Percentiles rank a stretch among this genome's conserved stretches.
phyloP scores from a whole-genome alignment of 92 coral and sea anemone genomes.

The Isaurus tuberculatus region DNA sequence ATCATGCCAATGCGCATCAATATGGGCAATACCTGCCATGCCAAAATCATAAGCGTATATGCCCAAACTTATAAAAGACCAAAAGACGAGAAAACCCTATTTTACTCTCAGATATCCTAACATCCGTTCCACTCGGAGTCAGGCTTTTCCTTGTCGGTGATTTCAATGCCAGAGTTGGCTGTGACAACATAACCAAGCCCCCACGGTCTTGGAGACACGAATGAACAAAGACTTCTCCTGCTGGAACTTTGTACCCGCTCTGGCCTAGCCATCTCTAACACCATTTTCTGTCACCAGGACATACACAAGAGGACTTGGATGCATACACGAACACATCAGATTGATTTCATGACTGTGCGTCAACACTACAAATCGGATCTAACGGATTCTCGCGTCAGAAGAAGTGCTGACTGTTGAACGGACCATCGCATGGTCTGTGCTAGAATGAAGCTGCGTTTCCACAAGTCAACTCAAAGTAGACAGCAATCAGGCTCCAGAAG shows the following conservation, averaged over 20 bases:
- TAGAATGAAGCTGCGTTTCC: not conserved
- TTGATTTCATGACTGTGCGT: too few species aligned
- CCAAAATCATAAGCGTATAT: not conserved
- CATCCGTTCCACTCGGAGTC: not conserved
- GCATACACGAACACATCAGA: too few species aligned
- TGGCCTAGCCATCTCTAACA: too few species aligned
- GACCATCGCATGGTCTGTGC: constrained; percentile 3
- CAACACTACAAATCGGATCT: too few species aligned
- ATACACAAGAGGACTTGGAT: too few species aligned
- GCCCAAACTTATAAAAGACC: not conserved
- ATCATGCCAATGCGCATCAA: constrained; percentile 5
- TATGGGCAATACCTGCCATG: not conserved
- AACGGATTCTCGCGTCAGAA: too few species aligned
- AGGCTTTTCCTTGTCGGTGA: not conserved
- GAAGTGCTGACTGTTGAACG: not conserved
- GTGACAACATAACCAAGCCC: not conserved
- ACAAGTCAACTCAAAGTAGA: not conserved
- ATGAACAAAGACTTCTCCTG: too few species aligned
- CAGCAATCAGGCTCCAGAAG: not conserved
- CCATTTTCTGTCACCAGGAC: not conserved
- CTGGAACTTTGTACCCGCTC: too few species aligned
- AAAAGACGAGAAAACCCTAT: constrained; percentile 1
- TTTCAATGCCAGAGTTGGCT: not conserved
- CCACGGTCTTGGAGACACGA: not conserved
- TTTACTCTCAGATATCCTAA: constrained; percentile 1